phyloP scores from a whole-genome alignment of 2,113 vertebrate species.

The Thermophis baileyi region DNA sequence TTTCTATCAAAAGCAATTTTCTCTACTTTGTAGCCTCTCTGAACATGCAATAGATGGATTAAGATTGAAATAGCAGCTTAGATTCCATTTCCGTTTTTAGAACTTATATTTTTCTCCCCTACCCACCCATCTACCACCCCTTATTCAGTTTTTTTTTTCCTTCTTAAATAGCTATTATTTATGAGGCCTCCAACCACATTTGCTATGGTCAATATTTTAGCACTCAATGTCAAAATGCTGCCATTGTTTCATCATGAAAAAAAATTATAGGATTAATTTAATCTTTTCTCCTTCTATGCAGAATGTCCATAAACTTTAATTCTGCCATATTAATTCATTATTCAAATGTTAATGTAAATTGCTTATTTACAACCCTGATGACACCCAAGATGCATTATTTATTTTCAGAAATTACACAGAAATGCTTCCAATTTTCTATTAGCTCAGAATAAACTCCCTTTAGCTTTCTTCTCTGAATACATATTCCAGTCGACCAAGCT shows the following conservation, averaged over 20 bases:
- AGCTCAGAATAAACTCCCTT: neutral
- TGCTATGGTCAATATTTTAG: neutral
- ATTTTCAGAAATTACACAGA: slow-evolving; percentile 1
- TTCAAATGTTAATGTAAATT: slow-evolving; percentile 10
- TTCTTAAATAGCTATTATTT: neutral
- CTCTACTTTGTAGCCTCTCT: neutral
- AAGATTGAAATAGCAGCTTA: neutral
- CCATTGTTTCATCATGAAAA: slow-evolving; percentile 10
- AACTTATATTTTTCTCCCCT: neutral
- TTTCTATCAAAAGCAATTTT: neutral
- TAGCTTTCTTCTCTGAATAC: neutral
- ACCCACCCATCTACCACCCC: no score
- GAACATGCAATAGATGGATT: neutral
- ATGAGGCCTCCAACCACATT: neutral
- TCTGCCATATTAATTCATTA: slow-evolving; percentile 18
- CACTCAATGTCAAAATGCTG: neutral
- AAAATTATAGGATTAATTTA: slow-evolving; percentile 20
- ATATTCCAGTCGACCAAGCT: neutral
- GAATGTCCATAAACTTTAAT: slow-evolving; percentile 1
- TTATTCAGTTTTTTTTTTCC: neutral
- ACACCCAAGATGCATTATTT: neutral
- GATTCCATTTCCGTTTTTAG: neutral
- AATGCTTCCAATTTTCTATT: slow-evolving; percentile 5
- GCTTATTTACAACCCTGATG: slow-evolving; percentile 4
- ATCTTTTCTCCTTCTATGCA: neutral